Evolutionary conservation across 1,140 invertebrate species (phyloP), one percentile per base, ranked within the genome.

Genomic region (Hirudo medicinalis): DNA sequence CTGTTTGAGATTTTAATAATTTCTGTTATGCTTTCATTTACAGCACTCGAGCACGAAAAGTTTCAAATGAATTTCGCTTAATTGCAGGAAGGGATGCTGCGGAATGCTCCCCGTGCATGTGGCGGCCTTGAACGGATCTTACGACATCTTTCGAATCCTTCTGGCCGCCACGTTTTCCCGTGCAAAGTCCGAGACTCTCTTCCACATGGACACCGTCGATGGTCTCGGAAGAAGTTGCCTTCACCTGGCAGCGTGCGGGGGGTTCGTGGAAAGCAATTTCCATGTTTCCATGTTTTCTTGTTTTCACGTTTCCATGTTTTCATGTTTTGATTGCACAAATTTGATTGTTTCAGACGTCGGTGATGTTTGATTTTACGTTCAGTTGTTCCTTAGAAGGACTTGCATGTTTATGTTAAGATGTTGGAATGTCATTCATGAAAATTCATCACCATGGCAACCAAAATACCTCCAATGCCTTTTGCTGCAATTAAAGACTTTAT

Each of bases 401-500:
- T 63, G 36, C 68, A 53, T 68, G 69, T 27, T 68, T n/a, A n/a
- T n/a, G n/a, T n/a, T n/a, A n/a, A n/a, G n/a, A n/a, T n/a, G n/a
- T n/a, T n/a, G n/a, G n/a, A n/a, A n/a, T n/a, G n/a, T n/a, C n/a
- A n/a, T n/a, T n/a, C n/a, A n/a, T n/a, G n/a, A n/a, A n/a, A n/a
- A n/a, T n/a, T n/a, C n/a, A n/a, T n/a, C n/a, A n/a, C n/a, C n/a
- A n/a, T n/a, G n/a, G n/a, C n/a, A n/a, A n/a, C n/a, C n/a, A n/a
- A n/a, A n/a, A n/a, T n/a, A n/a, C n/a, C n/a, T n/a, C n/a, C n/a
- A n/a, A n/a, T 73, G 74, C 70, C 69, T 71, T 72, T 77, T 76
- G 40, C 77, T 87, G 86, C 66, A 87, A n/a, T 85, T 54, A 84
- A 86, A 6, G 86, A 86, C 63, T 87, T 86, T 80, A 77, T 88